Evolutionary conservation across 2,888 invertebrate genomes (phyloP).

Genomic region (Polyommatus iphigenia): DNA sequence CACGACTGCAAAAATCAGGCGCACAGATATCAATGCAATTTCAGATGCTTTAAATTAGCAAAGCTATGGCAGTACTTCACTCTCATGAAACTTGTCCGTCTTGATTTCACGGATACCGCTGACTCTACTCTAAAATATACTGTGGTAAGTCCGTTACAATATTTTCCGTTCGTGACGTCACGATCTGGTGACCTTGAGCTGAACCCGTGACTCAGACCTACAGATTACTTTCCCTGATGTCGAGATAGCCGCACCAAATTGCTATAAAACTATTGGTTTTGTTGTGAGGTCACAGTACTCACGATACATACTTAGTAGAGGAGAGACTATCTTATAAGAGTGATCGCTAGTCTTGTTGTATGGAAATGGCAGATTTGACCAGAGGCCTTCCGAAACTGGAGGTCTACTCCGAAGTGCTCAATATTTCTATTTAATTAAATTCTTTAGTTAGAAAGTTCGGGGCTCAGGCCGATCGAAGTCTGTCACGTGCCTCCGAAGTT

Average conservation of each 20-base stretch:
- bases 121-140: neutral
- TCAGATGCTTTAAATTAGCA: too few relatives aligned
- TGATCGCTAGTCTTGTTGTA: neutral
- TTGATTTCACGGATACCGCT: neutral
- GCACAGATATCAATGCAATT: too few relatives aligned
- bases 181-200: slow-evolving; percentile 70
- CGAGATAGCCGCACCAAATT: slow-evolving; percentile 25
- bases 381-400: too few relatives aligned
- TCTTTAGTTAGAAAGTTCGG: too few relatives aligned
- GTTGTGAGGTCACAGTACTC: neutral
- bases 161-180: slow-evolving; percentile 61
- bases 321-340: neutral
- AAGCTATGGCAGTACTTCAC: too few relatives aligned
- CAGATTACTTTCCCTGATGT: slow-evolving; percentile 36
- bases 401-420: too few relatives aligned
- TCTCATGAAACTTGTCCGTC: neutral
- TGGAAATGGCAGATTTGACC: too few relatives aligned
- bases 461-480: too few relatives aligned
- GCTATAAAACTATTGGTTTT: slow-evolving; percentile 14
- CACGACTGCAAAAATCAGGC: too few relatives aligned
- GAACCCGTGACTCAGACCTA: slow-evolving; percentile 53
- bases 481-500: too few relatives aligned
- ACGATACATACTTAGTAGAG: neutral
- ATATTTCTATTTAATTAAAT: too few relatives aligned
- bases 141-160: neutral